A percentile compares a stretch with the other conserved stretches of the same genome.
Evolutionary conservation across 1,140 invertebrate genomes (phyloP).

Genomic region (Calliphora vicina): DNA sequence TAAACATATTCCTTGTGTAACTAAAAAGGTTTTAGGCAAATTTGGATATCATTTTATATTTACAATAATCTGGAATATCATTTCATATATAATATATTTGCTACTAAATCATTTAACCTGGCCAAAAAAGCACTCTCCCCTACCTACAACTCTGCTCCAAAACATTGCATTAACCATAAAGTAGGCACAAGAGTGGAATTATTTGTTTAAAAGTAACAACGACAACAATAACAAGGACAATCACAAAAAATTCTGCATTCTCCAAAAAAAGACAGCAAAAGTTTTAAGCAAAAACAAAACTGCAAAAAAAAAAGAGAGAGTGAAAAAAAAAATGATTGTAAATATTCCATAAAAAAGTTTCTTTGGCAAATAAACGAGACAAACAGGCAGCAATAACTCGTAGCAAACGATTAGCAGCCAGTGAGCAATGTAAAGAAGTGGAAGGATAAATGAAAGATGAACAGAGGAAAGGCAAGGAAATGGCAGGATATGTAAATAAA

Average conservation of each 20-base stretch:
- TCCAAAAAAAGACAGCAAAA: neutral
- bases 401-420: neutral
- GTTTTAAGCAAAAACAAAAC: neutral
- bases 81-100: no score
- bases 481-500: neutral
- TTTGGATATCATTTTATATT: no score
- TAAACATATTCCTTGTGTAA: no score
- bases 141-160: neutral
- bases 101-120: no score
- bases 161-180: neutral
- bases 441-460: neutral
- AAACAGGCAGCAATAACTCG: neutral
- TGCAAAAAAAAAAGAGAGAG: neutral
- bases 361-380: slow-evolving; percentile 4
- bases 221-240: neutral
- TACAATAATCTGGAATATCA: no score
- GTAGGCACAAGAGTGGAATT: slow-evolving; percentile 12
- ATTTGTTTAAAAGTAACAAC: neutral
- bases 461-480: no score
- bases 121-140: neutral
- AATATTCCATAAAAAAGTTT: neutral
- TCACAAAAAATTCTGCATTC: neutral
- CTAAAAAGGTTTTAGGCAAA: no score
- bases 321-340: neutral
- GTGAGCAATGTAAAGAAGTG: neutral